Evolutionary conservation across 2,888 invertebrate genomes (phyloP).

Genomic region (Euclidia mi): DNA sequence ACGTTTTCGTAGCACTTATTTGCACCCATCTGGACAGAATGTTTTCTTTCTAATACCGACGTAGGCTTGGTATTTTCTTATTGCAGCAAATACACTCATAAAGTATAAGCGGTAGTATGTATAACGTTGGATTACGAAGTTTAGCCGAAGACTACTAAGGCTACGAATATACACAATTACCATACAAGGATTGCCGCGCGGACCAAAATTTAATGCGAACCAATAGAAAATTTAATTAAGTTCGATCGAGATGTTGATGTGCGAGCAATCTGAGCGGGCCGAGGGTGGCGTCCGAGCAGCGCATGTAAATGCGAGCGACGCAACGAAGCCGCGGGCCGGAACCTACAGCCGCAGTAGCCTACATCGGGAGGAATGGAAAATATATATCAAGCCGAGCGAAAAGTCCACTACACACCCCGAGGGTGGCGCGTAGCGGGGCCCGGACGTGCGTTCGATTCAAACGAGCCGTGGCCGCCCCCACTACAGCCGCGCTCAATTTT

Average conservation of each 20-base stretch:
- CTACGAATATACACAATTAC: constrained; percentile 26
- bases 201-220: constrained; percentile 37
- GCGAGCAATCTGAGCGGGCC: constrained; percentile 52
- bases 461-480: constrained; percentile 81
- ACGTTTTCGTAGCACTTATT: neutral
- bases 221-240: constrained; percentile 72
- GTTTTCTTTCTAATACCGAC: too few species aligned
- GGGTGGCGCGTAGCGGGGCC: constrained; percentile 79
- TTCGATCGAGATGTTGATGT: constrained; percentile 70
- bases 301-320: constrained; percentile 81
- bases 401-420: constrained; percentile 88
- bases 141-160: too few species aligned
- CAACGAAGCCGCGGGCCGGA: constrained; percentile 68
- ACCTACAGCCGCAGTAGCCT: constrained; percentile 82
- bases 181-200: constrained; percentile 28
- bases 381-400: constrained; percentile 89
- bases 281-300: constrained; percentile 68
- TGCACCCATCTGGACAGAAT: too few species aligned
- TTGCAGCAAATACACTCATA: too few species aligned
- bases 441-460: constrained; percentile 89
- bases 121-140: too few species aligned
- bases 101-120: too few species aligned
- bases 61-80: too few species aligned
- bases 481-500: constrained; percentile 63
- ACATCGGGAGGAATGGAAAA: constrained; percentile 88